phyloP scores from a whole-genome alignment of 2,797 vertebrate genomes.

The Gadopsis marmoratus region DNA sequence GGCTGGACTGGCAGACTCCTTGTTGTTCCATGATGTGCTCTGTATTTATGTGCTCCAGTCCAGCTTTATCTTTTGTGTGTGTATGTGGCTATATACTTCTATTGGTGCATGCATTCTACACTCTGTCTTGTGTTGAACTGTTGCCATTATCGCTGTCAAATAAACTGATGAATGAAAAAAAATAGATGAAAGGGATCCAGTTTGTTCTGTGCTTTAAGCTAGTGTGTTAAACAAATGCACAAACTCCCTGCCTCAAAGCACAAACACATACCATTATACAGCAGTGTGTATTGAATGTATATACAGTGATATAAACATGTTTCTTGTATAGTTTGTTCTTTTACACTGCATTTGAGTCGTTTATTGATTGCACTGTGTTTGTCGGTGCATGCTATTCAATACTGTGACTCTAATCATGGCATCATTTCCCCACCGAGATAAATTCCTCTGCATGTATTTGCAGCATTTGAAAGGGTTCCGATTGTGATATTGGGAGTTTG shows the following conservation, averaged over 20 bases:
- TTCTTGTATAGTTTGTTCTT: not conserved
- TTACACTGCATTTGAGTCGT: not conserved
- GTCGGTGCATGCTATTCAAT: not conserved
- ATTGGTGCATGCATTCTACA: not conserved
- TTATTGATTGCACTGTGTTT: constrained; percentile 2
- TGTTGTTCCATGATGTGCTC: not conserved
- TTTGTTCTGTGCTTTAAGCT: not conserved
- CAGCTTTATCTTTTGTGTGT: not conserved
- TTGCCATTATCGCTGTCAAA: not conserved
- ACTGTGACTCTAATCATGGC: constrained; percentile 21
- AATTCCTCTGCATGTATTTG: constrained; percentile 49
- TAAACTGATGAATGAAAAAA: not conserved
- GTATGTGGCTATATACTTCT: not conserved
- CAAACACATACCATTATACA: not conserved
- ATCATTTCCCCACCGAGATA: constrained; percentile 17
- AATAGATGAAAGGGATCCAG: not conserved
- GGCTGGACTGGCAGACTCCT: not conserved
- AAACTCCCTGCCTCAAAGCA: not conserved
- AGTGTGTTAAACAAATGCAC: not conserved
- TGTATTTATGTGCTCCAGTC: not conserved
- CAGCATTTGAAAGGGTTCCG: constrained; percentile 49
- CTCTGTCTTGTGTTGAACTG: not conserved
- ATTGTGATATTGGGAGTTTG: constrained; percentile 52
- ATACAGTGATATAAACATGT: not conserved
- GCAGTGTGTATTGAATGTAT: not conserved